Percentiles rank a stretch among this genome's conserved stretches.
phyloP scores from a whole-genome alignment of 37 sponge, comb jelly and placozoan genomes.

The Aplysina aerophoba region DNA sequence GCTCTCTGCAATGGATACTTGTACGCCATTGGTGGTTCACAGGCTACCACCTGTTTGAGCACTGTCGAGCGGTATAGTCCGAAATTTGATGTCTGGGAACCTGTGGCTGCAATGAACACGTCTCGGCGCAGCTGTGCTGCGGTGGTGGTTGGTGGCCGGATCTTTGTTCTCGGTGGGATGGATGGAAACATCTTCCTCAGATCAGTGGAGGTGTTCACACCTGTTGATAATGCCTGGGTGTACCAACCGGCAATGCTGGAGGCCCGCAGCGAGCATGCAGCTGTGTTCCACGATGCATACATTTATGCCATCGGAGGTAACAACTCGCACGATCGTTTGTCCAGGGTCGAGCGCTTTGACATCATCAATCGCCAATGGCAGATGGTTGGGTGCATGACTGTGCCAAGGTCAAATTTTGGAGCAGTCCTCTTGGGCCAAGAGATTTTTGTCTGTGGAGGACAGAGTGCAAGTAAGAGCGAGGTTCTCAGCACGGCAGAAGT shows the following conservation, averaged over 20 bases:
- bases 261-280: constrained; percentile 63
- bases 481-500: constrained; percentile 63
- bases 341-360: constrained; percentile 77
- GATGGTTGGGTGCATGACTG: constrained; percentile 63
- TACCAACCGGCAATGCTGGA: constrained; percentile 71
- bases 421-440: constrained; percentile 72
- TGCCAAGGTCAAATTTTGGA: constrained; percentile 68
- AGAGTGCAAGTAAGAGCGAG: constrained; percentile 47
- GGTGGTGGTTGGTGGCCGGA: constrained; percentile 48
- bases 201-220: constrained; percentile 73
- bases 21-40: constrained; percentile 77
- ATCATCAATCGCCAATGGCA: constrained; percentile 74
- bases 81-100: constrained; percentile 50
- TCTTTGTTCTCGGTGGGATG: constrained; percentile 81
- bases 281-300: constrained; percentile 62
- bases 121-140: constrained; percentile 64
- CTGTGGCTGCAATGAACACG: constrained; percentile 53
- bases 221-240: constrained; percentile 61
- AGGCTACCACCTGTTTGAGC: constrained; percentile 37
- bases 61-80: constrained; percentile 77
- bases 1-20: constrained; percentile 67
- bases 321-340: constrained; percentile 49
- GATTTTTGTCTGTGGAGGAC: constrained; percentile 82
- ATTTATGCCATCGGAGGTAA: constrained; percentile 79
- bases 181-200: constrained; percentile 69